Evolutionary conservation across 1,140 invertebrate species (phyloP).

Genomic region (Araneus ventricosus): DNA sequence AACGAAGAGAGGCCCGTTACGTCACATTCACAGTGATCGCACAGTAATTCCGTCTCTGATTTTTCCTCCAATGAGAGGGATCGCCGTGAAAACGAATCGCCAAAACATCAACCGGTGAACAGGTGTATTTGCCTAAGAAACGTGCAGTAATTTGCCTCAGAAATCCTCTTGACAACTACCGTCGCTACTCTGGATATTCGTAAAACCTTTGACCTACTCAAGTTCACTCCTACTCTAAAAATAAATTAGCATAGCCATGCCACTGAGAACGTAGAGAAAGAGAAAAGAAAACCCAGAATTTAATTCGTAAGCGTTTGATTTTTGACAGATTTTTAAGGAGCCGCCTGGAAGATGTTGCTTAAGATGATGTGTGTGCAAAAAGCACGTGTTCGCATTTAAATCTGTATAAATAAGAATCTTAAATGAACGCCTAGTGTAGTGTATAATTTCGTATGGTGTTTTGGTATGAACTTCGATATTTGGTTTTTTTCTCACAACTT

Average conservation of each 20-base stretch:
- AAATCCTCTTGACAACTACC: constrained; percentile 37
- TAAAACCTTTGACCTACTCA: neutral
- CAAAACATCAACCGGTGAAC: constrained; percentile 43
- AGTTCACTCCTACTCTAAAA: neutral
- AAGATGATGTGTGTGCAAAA: neutral
- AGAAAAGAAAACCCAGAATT: neutral
- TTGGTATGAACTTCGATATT: neutral
- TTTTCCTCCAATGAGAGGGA: constrained; percentile 32
- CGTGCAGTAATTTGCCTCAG: constrained; percentile 54
- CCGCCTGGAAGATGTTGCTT: neutral
- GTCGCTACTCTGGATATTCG: neutral
- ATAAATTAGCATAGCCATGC: neutral
- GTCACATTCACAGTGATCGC: constrained; percentile 50
- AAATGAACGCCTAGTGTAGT: neutral
- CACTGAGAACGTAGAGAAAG: neutral
- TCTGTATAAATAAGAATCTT: neutral
- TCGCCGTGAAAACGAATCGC: neutral
- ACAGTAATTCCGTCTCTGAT: neutral
- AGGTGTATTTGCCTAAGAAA: constrained; percentile 64
- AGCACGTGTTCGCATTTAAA: neutral
- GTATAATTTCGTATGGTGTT: neutral
- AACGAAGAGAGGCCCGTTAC: constrained; percentile 43
- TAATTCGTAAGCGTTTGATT: neutral
- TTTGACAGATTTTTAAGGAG: neutral
- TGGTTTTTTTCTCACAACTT: neutral